Percentiles rank a stretch among this genome's conserved stretches.
Conservation (phyloP, 2,113 vertebrate species). For the Chloropsis hardwickii region DNA sequence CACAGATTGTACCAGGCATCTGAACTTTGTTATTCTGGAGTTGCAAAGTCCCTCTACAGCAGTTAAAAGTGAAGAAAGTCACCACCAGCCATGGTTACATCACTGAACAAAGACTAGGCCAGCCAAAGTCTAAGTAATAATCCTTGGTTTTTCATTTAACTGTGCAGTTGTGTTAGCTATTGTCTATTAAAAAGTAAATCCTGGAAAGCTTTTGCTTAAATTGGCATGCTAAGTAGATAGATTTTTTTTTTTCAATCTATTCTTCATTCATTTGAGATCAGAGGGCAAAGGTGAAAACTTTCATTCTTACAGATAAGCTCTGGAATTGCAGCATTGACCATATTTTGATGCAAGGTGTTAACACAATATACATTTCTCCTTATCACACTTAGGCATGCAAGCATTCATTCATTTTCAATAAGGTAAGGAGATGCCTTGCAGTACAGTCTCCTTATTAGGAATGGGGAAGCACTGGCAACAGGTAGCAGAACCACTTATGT, state of each 20-base stretch:
- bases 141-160: background rate
- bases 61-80: background rate
- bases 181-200: background rate
- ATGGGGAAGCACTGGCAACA: background rate
- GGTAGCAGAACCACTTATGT: slow-evolving; percentile 5
- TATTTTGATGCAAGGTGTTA: background rate
- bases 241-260: background rate
- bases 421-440: background rate
- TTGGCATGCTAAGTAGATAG: background rate
- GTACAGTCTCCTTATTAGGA: slow-evolving; percentile 14
- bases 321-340: background rate
- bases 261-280: background rate
- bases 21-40: background rate
- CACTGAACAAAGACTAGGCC: background rate
- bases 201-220: background rate
- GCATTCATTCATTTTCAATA: background rate
- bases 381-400: slow-evolving; percentile 17
- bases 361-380: background rate
- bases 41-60: background rate
- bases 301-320: background rate
- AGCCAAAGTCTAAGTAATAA: background rate
- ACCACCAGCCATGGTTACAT: background rate
- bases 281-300: background rate
- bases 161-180: background rate
- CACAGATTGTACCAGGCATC: background rate